Evolutionary conservation across 2,888 invertebrate species (phyloP), one percentile per base, ranked within the genome.

Genomic region (Celastrina argiolus): DNA sequence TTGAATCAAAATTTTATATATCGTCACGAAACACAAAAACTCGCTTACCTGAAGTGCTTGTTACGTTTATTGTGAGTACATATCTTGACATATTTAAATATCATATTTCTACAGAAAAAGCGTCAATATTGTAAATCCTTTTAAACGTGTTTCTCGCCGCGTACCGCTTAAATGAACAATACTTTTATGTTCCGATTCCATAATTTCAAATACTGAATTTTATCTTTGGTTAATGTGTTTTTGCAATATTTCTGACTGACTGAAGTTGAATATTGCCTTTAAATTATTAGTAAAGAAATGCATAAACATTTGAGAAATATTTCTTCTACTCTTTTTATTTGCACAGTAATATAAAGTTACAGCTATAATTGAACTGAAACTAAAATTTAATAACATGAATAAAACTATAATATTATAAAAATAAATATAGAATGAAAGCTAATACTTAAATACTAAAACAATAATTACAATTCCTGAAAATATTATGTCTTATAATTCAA

Each of bases 31-130:
- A 51, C 51, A 51, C 26, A 51, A 26, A 26, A 51, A 51, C 26
- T 26, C 51, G 6, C 22, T 51, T 26, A 22, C 26, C 22, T 22
- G 22, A 51, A 51, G 51, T 51, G 22, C 51, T n/a, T n/a, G n/a
- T n/a, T 51, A 51, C 22, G 22, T 51, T 26, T 51, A 51, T 51
- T 51, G 51, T 51, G 5, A 51, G 51, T 51, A 51, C 51, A 10
- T 51, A 26, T 12, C 51, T 12, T 22, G 1, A 26, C 22, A 26
- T 51, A 12, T 26, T 26, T 22, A 22, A 51, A 26, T 22, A 2
- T n/a, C n/a, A n/a, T n/a, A 26, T 26, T 51, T 51, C 26, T 26
- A 12, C 5, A 22, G 51, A 26, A 45, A 45, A 22, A 22, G 51
- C 51, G 22, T 22, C 22, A 51, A 22, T 10, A 51, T 51, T 51